Conservation (phyloP, 2,797 vertebrate genomes). For the Eospalax fontanierii region DNA sequence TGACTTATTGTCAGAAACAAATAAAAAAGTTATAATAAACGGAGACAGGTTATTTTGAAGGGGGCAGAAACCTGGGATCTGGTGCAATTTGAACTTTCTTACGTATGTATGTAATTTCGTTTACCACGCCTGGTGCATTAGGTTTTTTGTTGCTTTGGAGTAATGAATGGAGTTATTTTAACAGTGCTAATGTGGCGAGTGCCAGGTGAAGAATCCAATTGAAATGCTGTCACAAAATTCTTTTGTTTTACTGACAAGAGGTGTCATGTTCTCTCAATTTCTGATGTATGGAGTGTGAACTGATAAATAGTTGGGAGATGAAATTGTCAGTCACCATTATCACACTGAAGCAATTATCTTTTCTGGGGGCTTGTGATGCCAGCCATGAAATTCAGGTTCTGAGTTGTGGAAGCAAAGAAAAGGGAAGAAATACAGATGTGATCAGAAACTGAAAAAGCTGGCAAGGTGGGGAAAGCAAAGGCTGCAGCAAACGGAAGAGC, state of each 20-base stretch:
- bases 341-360: conserved; percentile 80
- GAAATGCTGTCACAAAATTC: conserved; percentile 87
- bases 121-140: conserved; percentile 82
- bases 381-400: conserved; percentile 62
- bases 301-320: conserved; percentile 88
- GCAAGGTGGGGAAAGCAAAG: conserved; percentile 37
- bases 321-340: conserved; percentile 90
- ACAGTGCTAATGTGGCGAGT: conserved; percentile 82
- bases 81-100: conserved; percentile 79
- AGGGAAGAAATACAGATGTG: neutral
- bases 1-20: conserved; percentile 84
- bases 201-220: conserved; percentile 84
- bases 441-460: neutral
- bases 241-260: conserved; percentile 87
- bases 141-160: conserved; percentile 77
- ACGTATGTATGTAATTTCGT: conserved; percentile 77
- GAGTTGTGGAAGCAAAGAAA: conserved; percentile 35
- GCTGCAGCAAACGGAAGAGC: neutral
- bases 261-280: conserved; percentile 89
- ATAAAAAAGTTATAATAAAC: conserved; percentile 82
- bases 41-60: conserved; percentile 84
- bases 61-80: conserved; percentile 72
- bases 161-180: conserved; percentile 88
- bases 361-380: conserved; percentile 61
- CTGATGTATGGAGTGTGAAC: conserved; percentile 81